Evolutionary conservation across 1,140 invertebrate genomes (phyloP).

Genomic region (Drosophila orosa): DNA sequence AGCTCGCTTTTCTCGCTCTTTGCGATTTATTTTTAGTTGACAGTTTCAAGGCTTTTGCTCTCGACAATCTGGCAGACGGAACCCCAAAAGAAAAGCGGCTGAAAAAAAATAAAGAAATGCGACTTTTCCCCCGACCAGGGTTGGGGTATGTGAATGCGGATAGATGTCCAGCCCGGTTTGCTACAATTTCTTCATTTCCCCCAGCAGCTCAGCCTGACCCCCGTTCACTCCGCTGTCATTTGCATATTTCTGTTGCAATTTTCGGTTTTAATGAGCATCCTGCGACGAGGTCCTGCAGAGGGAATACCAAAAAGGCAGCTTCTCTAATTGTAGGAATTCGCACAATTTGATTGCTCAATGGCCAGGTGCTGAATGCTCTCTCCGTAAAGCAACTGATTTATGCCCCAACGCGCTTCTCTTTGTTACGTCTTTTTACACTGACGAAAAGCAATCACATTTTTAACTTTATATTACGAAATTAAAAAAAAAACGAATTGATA

Average conservation of each 20-base stretch:
- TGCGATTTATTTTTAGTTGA: conserved; percentile 82
- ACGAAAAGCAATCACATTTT: background rate
- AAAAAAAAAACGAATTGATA: background rate
- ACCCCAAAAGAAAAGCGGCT: conserved; percentile 46
- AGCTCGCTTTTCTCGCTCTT: conserved; percentile 31
- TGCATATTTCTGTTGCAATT: conserved; percentile 51
- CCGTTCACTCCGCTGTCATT: conserved; percentile 32
- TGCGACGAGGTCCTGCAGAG: conserved; percentile 11
- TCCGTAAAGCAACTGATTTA: conserved; percentile 61
- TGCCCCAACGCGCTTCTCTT: conserved; percentile 38
- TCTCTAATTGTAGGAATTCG: conserved; percentile 59
- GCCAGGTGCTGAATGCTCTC: conserved; percentile 32
- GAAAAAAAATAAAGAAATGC: conserved; percentile 53
- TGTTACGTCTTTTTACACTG: conserved; percentile 46
- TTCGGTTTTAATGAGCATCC: conserved; percentile 62
- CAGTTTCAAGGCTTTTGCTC: conserved; percentile 76
- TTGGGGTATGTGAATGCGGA: conserved; percentile 14
- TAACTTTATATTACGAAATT: background rate
- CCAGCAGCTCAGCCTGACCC: background rate
- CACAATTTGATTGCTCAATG: conserved; percentile 72
- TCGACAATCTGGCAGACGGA: conserved; percentile 38
- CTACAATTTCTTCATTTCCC: conserved; percentile 1
- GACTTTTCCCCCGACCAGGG: conserved; percentile 45
- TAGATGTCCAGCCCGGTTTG: conserved; percentile 25
- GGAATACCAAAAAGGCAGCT: conserved; percentile 16